Evolutionary conservation across 2,797 vertebrate genomes (phyloP).

Genomic region (Acipenser oxyrinchus): DNA sequence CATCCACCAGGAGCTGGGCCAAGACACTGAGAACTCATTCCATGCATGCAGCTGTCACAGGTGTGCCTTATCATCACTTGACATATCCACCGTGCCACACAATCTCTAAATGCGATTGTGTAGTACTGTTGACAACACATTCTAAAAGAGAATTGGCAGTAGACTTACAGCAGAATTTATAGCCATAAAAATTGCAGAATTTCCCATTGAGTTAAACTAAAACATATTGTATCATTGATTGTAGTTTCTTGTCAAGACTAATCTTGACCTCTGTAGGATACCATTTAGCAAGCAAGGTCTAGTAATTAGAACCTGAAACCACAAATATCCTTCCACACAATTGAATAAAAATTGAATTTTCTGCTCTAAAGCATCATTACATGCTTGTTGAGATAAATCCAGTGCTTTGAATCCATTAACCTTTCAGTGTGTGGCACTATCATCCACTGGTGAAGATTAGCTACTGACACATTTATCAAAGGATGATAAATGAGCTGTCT

Average conservation of each 20-base stretch:
- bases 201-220: constrained; percentile 11
- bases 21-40: too few relatives aligned
- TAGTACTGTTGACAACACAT: too few relatives aligned
- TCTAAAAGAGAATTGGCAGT: too few relatives aligned
- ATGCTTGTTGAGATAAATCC: constrained; percentile 56
- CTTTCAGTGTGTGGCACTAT: constrained; percentile 72
- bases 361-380: constrained; percentile 49
- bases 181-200: too few relatives aligned
- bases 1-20: too few relatives aligned
- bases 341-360: constrained; percentile 52
- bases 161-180: too few relatives aligned
- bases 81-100: too few relatives aligned
- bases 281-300: constrained; percentile 45
- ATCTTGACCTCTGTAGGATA: constrained; percentile 35
- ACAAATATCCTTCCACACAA: constrained; percentile 45
- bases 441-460: constrained; percentile 73
- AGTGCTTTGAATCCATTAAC: constrained; percentile 76
- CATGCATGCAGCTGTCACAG: too few relatives aligned
- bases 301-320: constrained; percentile 50
- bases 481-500: constrained; percentile 86
- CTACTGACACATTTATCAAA: constrained; percentile 81
- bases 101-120: too few relatives aligned
- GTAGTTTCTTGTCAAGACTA: constrained; percentile 41
- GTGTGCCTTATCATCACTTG: too few relatives aligned
- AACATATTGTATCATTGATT: constrained; percentile 21